phyloP scores from a whole-genome alignment of 2,797 vertebrate genomes.

The Distichodus sexfasciatus region DNA sequence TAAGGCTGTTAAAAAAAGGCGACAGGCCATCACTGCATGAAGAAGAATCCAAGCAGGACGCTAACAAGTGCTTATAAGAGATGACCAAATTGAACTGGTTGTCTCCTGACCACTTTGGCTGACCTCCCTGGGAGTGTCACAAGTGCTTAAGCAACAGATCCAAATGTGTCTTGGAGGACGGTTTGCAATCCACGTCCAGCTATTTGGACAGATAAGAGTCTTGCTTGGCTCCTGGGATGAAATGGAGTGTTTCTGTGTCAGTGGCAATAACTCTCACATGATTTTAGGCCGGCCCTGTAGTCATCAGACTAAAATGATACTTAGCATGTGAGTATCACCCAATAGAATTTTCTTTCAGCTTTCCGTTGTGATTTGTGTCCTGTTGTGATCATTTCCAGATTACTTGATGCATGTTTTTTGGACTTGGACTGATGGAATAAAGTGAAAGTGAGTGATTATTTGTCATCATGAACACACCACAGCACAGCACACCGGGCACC shows the following conservation, averaged over 20 bases:
- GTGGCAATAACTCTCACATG: not conserved
- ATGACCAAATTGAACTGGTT: not conserved
- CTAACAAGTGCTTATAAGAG: not conserved
- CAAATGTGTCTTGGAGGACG: not conserved
- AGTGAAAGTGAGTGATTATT: too few relatives aligned
- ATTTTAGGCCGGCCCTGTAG: not conserved
- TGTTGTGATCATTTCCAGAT: constrained; percentile 25
- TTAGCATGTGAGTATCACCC: not conserved
- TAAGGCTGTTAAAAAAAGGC: not conserved
- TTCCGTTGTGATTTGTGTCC: constrained; percentile 16
- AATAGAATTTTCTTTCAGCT: not conserved
- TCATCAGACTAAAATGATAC: not conserved
- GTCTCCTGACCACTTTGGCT: not conserved
- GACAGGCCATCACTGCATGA: not conserved
- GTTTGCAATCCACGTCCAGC: not conserved
- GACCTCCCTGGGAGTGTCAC: not conserved
- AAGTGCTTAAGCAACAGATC: not conserved
- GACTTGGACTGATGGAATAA: constrained; percentile 5
- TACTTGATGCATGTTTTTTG: not conserved
- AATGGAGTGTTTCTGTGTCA: not conserved
- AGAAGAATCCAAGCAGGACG: constrained; percentile 2
- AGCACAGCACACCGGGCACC: too few relatives aligned
- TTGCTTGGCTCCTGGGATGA: not conserved
- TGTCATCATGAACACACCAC: too few relatives aligned
- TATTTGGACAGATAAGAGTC: not conserved